These are phyloP conservation scores for Nebria salina DNA, from an alignment of 2,888 invertebrate species.

Conservation along the genomic window DNA sequence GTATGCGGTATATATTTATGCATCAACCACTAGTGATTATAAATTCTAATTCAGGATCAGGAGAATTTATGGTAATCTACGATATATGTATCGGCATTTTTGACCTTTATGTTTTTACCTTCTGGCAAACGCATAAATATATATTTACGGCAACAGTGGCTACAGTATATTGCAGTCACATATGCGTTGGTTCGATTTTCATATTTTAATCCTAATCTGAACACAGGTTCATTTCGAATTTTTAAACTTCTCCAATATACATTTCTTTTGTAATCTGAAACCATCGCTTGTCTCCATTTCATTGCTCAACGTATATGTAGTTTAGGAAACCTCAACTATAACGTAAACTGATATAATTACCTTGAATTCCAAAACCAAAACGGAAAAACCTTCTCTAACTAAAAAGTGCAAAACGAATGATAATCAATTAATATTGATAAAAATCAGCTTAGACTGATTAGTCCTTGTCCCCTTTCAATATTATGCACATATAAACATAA, in stretches of 20 bases:
- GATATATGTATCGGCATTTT: constrained; percentile 25
- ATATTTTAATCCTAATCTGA: too few species aligned
- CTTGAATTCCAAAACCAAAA: background rate
- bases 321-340: too few species aligned
- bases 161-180: background rate
- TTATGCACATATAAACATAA: constrained; percentile 3
- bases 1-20: constrained; percentile 11
- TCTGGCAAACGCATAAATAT: background rate
- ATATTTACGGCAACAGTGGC: background rate
- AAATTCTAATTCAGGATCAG: constrained; percentile 31
- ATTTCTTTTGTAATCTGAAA: too few species aligned
- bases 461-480: constrained; percentile 23
- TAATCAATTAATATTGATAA: background rate
- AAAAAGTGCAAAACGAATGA: background rate
- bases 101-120: constrained; percentile 8
- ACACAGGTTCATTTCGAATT: too few species aligned
- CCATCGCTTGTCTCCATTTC: too few species aligned
- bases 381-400: background rate
- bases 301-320: too few species aligned
- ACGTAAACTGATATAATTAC: background rate
- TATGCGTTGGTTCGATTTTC: too few species aligned
- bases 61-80: constrained; percentile 33
- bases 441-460: background rate
- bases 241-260: too few species aligned
- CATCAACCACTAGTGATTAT: constrained; percentile 18